phyloP scores from a whole-genome alignment of 2,888 invertebrate species.

The Tachina fera region DNA sequence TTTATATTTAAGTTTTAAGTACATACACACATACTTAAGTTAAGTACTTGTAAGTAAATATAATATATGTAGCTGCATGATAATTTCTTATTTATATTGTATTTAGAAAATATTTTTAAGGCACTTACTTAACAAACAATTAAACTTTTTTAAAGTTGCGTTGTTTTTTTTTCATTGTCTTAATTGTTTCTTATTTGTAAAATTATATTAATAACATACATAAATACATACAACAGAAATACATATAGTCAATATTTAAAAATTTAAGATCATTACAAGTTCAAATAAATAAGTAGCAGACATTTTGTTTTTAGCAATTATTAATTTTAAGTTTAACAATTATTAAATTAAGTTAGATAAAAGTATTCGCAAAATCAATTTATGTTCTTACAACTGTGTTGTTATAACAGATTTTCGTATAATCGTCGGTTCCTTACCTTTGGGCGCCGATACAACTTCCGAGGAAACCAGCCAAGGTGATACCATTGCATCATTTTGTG shows the following conservation, averaged over 20 bases:
- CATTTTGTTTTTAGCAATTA: slow-evolving; percentile 1
- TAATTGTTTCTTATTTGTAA: slow-evolving; percentile 23
- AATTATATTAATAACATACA: slow-evolving; percentile 32
- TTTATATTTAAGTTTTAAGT: slow-evolving; percentile 52
- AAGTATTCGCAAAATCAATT: slow-evolving; percentile 22
- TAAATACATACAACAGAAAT: slow-evolving; percentile 37
- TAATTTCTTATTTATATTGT: not conserved
- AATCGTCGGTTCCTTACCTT: slow-evolving; percentile 87
- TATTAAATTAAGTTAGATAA: slow-evolving; percentile 23
- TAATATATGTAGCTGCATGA: slow-evolving; percentile 49
- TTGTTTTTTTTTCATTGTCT: slow-evolving; percentile 65
- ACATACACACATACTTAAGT: slow-evolving; percentile 39
- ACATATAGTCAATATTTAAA: slow-evolving; percentile 31
- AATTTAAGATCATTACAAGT: slow-evolving; percentile 63
- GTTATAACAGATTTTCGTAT: slow-evolving; percentile 94
- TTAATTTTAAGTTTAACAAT: slow-evolving; percentile 39
- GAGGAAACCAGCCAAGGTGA: slow-evolving; percentile 93
- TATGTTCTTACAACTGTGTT: slow-evolving; percentile 88
- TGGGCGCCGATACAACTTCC: slow-evolving; percentile 87
- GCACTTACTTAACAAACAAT: slow-evolving; percentile 63
- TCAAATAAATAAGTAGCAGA: slow-evolving; percentile 72
- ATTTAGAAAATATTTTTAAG: slow-evolving; percentile 46
- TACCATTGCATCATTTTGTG: slow-evolving; percentile 85
- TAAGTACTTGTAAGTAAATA: slow-evolving; percentile 20
- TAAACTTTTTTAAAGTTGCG: slow-evolving; percentile 66